Evolutionary conservation across 2,113 vertebrate species (phyloP), one percentile per base, ranked within the genome.

Genomic region (Colinus virginianus): DNA sequence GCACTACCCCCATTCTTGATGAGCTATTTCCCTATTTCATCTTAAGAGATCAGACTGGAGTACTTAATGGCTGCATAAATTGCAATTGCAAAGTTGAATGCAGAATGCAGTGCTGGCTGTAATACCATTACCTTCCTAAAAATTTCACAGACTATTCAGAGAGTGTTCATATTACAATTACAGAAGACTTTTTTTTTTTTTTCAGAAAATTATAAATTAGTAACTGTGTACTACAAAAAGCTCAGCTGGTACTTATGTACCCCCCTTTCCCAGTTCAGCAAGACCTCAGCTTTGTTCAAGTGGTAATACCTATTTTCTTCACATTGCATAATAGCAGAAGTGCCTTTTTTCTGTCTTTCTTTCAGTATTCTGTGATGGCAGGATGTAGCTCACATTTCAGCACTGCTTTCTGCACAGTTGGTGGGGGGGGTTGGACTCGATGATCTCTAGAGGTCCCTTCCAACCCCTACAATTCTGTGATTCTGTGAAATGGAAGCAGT

Each of bases 361-460:
- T 80, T 94, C 91, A 58, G 9, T 74, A 51, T 74, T 84, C 40
- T 67, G 49, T 61, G 48, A 11, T 63, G 49, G n/a, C 55, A 83
- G 84, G 74, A 75, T 72, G 67, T 38, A 68, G 78, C 48, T 55
- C 63, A 30, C 9, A 19, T 48, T 92, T 85, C 58, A 42, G 36
- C 63, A 85, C 92, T 81, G 19, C n/a, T 90, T 89, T 45, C 76
- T 79, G 23, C 43, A 34, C 36, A 63, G 61, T 94, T 93, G 40
- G 40, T 12, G 13, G 40, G 40, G 40, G 40, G 40, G 40, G 40
- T 40, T 40, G 40, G 11, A 40, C 40, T 40, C 40, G 11, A 12
- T 40, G 40, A 40, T 40, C 40, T 40, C 40, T 40, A 40, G 40
- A 40, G 40, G 40, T 40, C 40, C 40, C 11, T 40, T 40, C 40